Conservation (phyloP, 2,797 vertebrate species). For the Lepilemur ruficaudatus region DNA sequence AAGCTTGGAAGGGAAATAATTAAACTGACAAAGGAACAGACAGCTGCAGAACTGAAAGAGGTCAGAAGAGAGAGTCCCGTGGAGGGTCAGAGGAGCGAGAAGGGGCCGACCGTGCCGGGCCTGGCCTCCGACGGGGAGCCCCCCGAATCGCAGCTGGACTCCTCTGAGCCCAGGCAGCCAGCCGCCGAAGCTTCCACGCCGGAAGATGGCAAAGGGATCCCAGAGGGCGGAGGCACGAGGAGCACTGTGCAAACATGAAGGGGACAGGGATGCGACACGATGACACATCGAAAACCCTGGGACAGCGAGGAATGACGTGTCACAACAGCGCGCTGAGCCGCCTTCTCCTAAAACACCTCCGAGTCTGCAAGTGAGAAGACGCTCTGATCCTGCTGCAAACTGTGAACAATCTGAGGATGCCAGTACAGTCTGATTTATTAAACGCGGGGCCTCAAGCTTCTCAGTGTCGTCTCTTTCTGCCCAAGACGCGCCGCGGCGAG, state of each 20-base stretch:
- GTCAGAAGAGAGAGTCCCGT: not conserved
- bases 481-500: constrained; percentile 1
- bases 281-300: not conserved
- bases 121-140: constrained; percentile 48
- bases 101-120: constrained; percentile 29
- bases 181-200: not conserved
- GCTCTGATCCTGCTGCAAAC: constrained; percentile 59
- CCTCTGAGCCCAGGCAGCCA: constrained; percentile 54
- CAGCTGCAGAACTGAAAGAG: constrained; percentile 78
- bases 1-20: constrained; percentile 80
- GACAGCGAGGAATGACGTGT: not conserved
- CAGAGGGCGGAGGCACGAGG: not conserved
- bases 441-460: constrained; percentile 58
- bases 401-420: constrained; percentile 55
- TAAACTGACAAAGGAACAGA: constrained; percentile 82
- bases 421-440: constrained; percentile 74
- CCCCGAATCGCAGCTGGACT: constrained; percentile 54
- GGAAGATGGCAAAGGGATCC: constrained; percentile 42
- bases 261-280: not conserved
- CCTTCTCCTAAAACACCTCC: constrained; percentile 18
- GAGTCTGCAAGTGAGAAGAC: constrained; percentile 48
- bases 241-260: constrained; percentile 48
- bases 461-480: constrained; percentile 48
- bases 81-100: not conserved
- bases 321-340: not conserved